phyloP scores from a whole-genome alignment of 1,140 invertebrate species.

The Drosophila pseudoobscura region DNA sequence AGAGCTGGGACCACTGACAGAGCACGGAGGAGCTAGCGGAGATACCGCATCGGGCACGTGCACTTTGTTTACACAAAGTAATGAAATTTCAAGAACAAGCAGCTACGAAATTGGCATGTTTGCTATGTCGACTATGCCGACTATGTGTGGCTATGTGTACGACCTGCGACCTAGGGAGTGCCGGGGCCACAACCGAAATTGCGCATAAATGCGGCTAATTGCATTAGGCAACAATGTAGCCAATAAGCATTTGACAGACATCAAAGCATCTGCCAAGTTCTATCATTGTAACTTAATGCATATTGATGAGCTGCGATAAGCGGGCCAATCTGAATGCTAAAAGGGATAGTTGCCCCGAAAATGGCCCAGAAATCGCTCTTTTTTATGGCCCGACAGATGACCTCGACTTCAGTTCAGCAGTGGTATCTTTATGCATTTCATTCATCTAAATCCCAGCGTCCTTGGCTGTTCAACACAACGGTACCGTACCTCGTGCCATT shows the following conservation, averaged over 20 bases:
- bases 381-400: conserved; percentile 16
- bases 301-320: conserved; percentile 62
- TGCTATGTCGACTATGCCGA: conserved; percentile 12
- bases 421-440: conserved; percentile 35
- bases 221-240: conserved; percentile 65
- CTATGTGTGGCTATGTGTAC: neutral
- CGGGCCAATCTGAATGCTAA: conserved; percentile 6
- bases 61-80: conserved; percentile 77
- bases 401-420: conserved; percentile 11
- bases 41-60: conserved; percentile 55
- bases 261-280: conserved; percentile 54
- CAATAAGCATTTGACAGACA: conserved; percentile 66
- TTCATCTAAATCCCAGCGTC: conserved; percentile 38
- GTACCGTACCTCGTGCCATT: conserved; percentile 23
- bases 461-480: conserved; percentile 27
- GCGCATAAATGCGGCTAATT: conserved; percentile 71
- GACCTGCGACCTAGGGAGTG: neutral
- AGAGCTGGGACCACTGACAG: neutral
- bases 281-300: conserved; percentile 62
- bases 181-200: conserved; percentile 46
- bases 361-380: too few relatives aligned
- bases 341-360: neutral
- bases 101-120: conserved; percentile 50
- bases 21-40: neutral
- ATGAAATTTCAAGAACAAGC: conserved; percentile 76